Evolutionary conservation across 2,888 invertebrate genomes (phyloP), one percentile per base, ranked within the genome.

Genomic region (Dolichopus griseipennis): DNA sequence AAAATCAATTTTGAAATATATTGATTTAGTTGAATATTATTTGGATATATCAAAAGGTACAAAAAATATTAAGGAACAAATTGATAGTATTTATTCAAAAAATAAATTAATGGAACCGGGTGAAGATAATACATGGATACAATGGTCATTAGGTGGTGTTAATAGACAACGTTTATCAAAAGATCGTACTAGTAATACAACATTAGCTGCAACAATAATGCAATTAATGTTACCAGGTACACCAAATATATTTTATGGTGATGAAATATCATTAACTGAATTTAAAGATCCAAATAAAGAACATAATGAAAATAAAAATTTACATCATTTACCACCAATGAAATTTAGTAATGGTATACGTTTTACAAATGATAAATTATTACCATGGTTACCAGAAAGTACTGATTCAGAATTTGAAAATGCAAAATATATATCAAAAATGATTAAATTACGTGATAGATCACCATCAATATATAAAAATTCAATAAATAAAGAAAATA

Each of bases 241-340:
- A 1, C 87, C 93, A 0, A 91, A 88, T 73, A 87, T 95, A 74
- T 93, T 95, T 81, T 96, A 96, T 79, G 95, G 95, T 0, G 95
- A 96, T 79, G 95, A 96, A 84, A 88, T 95, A 71, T 90, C 90
- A 1, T 82, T 93, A 72, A 83, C 84, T 65, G 86, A 88, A 72
- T 77, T 85, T 2, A 76, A 83, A 63, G 85, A 86, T 74, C 81
- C 85, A 7, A 83, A 86, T 72, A 83, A 83, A 67, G 87, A 88
- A 75, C 84, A 84, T 69, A 83, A 83, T 71, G 86, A 86, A 74
- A 83, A 85, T 61, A 83, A 84, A 73, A 85, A 88, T 75, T 78
- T 89, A 18, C 87, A 89, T 73, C 90, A 91, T 76, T 80, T 91
- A 66, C 83, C 86, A 0, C 86, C 87, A 41, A 92, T 92, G 91